These are phyloP conservation scores for Himalopsyche japonica DNA, from an alignment of 2,888 invertebrate genomes.

Conservation along the genomic window DNA sequence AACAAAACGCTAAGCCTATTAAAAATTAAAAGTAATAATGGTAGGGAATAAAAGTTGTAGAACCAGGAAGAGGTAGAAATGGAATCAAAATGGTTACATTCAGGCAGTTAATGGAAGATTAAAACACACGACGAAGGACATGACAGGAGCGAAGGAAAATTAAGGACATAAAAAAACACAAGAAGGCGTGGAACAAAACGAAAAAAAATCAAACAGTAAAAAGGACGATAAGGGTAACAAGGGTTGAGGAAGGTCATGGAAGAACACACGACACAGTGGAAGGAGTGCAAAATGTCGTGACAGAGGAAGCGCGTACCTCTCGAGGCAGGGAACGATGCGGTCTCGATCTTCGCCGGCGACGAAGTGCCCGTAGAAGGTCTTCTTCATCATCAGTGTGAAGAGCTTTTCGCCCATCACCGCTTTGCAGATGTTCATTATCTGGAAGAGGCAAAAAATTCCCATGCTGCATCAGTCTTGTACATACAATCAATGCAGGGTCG, in stretches of 20 bases:
- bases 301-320: conserved; percentile 58
- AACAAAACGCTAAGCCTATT: no score
- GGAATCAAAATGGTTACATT: background rate
- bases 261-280: background rate
- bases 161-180: background rate
- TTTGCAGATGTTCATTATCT: conserved; percentile 84
- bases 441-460: conserved; percentile 45
- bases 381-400: conserved; percentile 86
- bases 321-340: conserved; percentile 82
- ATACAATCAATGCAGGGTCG: background rate
- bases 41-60: no score
- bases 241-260: background rate
- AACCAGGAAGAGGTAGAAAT: background rate
- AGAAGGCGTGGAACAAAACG: background rate
- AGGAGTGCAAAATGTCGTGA: background rate
- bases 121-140: background rate
- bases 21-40: no score
- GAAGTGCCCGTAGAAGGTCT: conserved; percentile 98
- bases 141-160: no score
- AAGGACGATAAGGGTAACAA: background rate
- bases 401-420: conserved; percentile 77
- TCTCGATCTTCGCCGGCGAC: conserved; percentile 95
- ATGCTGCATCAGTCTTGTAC: background rate
- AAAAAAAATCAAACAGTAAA: background rate
- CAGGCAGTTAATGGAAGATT: background rate